Conservation (phyloP, 2,797 vertebrate genomes). For the Spea hammondii region DNA sequence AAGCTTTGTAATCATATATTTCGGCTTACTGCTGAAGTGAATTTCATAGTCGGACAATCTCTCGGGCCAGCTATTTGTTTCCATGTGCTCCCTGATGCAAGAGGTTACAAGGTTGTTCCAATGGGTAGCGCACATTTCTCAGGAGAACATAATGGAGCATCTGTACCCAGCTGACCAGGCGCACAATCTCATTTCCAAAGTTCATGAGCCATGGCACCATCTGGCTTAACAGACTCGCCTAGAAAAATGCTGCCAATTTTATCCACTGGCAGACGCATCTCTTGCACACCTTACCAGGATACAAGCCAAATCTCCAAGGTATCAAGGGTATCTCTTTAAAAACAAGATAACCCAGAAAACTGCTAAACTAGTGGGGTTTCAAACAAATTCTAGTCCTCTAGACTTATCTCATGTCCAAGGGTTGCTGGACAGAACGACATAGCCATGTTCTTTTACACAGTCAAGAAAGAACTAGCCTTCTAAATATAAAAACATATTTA, state of each 20-base stretch:
- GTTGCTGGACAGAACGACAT: conserved; percentile 27
- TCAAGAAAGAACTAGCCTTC: background rate
- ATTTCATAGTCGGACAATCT: conserved; percentile 2
- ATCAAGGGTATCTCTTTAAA: background rate
- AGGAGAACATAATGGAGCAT: conserved; percentile 10
- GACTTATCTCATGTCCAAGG: too few relatives aligned
- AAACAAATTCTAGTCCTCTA: conserved; percentile 20
- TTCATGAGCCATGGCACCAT: conserved; percentile 52
- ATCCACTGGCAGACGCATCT: background rate
- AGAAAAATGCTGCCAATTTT: conserved; percentile 46
- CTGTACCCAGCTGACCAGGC: conserved; percentile 51
- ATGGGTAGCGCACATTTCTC: conserved; percentile 28
- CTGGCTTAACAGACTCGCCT: conserved; percentile 42
- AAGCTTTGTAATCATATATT: background rate
- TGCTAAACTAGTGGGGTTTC: conserved; percentile 44
- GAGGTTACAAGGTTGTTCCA: conserved; percentile 25
- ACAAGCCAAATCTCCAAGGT: background rate
- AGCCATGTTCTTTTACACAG: conserved; percentile 58
- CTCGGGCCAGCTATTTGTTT: background rate
- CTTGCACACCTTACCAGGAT: conserved; percentile 14
- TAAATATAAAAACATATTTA: too few relatives aligned
- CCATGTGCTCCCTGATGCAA: background rate
- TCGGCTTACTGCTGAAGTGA: background rate
- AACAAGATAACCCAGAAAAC: background rate
- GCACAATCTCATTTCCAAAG: conserved; percentile 50